Conservation (phyloP, 2,797 vertebrate species). For the Botia kubotai region DNA sequence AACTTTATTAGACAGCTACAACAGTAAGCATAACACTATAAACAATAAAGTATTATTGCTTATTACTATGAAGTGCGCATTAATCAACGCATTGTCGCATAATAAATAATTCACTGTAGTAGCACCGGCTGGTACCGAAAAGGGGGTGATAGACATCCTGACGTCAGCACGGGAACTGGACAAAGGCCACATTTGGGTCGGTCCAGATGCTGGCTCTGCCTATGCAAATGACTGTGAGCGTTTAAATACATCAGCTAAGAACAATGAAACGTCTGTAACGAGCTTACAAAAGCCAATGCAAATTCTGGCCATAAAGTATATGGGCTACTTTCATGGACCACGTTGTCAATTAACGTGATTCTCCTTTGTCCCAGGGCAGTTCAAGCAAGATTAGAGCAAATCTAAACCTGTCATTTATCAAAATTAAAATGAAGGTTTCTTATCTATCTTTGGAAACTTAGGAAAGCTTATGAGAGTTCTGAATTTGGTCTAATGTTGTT, state of each 20-base stretch:
- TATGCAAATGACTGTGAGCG: slow-evolving; percentile 59
- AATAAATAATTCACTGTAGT: slow-evolving; percentile 44
- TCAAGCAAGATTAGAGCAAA: background rate
- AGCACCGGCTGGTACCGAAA: slow-evolving; percentile 33
- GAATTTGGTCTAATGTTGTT: background rate
- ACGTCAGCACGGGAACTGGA: slow-evolving; percentile 53
- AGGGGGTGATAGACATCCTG: slow-evolving; percentile 49
- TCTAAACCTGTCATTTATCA: background rate
- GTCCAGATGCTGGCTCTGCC: slow-evolving; percentile 57
- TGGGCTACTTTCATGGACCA: background rate
- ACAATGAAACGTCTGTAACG: slow-evolving; percentile 53
- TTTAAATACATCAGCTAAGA: slow-evolving; percentile 38
- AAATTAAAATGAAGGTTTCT: background rate
- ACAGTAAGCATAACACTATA: background rate
- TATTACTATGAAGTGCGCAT: background rate
- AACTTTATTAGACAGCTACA: background rate
- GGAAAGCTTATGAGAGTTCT: background rate
- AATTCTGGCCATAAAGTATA: slow-evolving; percentile 33
- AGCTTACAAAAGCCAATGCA: slow-evolving; percentile 42
- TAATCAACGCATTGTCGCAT: slow-evolving; percentile 4
- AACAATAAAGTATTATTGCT: slow-evolving; percentile 22
- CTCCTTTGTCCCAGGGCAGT: background rate
- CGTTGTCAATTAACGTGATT: slow-evolving; percentile 22
- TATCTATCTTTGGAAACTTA: background rate
- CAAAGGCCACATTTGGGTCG: slow-evolving; percentile 55